These are phyloP conservation scores for Tauraco hartlaubi DNA, from an alignment of 2,797 vertebrate species.

Conservation along the genomic window DNA sequence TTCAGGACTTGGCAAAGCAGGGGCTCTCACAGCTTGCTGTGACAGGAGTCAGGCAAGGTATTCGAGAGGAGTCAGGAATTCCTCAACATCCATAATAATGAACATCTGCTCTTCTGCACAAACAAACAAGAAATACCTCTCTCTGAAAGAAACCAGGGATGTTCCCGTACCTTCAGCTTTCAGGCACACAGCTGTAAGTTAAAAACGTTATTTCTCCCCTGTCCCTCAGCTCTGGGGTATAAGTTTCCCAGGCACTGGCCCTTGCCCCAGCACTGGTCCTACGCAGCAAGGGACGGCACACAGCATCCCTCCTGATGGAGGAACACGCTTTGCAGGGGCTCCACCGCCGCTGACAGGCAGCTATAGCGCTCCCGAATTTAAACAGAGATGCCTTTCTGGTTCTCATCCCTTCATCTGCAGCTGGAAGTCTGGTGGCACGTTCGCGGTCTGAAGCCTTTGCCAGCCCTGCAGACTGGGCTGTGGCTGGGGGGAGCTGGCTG, in stretches of 20 bases:
- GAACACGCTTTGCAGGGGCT: not conserved
- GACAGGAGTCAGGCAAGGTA: conserved; percentile 39
- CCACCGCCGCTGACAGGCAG: not conserved
- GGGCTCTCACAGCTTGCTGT: conserved; percentile 14
- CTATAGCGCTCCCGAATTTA: not conserved
- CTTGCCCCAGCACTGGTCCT: not conserved
- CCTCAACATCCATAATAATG: conserved; percentile 1
- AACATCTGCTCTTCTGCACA: conserved; percentile 10
- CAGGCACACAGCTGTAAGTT: not conserved
- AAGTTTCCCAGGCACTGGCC: not conserved
- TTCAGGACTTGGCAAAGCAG: conserved; percentile 24
- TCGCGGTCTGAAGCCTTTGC: not conserved
- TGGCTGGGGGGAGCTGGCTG: not conserved
- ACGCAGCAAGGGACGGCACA: rapidly evolving
- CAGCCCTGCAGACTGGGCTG: not conserved
- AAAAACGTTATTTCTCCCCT: not conserved
- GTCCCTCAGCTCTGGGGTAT: not conserved
- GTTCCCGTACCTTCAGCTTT: not conserved
- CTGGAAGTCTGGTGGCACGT: not conserved
- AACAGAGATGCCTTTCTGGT: not conserved
- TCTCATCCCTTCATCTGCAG: not conserved
- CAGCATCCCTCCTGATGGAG: not conserved
- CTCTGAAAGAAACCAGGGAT: not conserved
- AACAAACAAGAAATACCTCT: not conserved
- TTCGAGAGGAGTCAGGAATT: not conserved